Evolutionary conservation across 2,888 invertebrate genomes (phyloP).

Genomic region (Caenorhabditis drosophilae): DNA sequence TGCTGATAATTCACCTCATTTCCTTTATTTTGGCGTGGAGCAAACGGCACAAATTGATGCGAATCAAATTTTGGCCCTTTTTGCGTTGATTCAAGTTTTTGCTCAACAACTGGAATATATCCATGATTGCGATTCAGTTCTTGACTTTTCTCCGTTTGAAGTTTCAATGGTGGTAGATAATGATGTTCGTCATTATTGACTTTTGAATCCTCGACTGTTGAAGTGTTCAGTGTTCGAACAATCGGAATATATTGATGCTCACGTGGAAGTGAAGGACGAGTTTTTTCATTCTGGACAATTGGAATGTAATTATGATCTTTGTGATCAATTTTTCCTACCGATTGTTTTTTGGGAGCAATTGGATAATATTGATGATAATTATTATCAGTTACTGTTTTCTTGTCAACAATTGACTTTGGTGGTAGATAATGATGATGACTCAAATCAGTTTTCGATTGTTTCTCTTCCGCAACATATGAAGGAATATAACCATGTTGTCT

Average conservation of each 20-base stretch:
- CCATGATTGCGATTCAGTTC: slow-evolving; percentile 13
- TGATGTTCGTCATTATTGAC: slow-evolving; percentile 13
- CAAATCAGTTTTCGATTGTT: neutral
- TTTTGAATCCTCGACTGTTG: slow-evolving; percentile 9
- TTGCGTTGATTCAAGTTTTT: too few species aligned
- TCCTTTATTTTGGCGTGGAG: slow-evolving; percentile 13
- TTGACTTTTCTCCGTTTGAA: neutral
- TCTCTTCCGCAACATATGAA: neutral
- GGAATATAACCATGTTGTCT: slow-evolving; percentile 34
- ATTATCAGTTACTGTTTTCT: neutral
- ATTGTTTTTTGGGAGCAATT: slow-evolving; percentile 10
- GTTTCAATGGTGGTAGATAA: slow-evolving; percentile 17
- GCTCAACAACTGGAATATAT: slow-evolving; percentile 17
- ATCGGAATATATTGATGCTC: slow-evolving; percentile 33
- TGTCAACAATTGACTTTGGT: neutral
- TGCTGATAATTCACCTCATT: slow-evolving; percentile 26
- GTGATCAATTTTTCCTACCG: slow-evolving; percentile 10
- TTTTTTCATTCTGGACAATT: neutral
- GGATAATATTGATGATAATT: slow-evolving; percentile 1
- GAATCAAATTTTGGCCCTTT: too few species aligned
- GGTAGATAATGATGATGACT: neutral
- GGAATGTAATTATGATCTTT: slow-evolving; percentile 28
- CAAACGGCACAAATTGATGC: slow-evolving; percentile 29
- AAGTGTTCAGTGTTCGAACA: slow-evolving; percentile 10
- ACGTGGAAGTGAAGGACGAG: slow-evolving; percentile 15